phyloP scores from a whole-genome alignment of 2,797 vertebrate genomes.

The Myotis findleyi region DNA sequence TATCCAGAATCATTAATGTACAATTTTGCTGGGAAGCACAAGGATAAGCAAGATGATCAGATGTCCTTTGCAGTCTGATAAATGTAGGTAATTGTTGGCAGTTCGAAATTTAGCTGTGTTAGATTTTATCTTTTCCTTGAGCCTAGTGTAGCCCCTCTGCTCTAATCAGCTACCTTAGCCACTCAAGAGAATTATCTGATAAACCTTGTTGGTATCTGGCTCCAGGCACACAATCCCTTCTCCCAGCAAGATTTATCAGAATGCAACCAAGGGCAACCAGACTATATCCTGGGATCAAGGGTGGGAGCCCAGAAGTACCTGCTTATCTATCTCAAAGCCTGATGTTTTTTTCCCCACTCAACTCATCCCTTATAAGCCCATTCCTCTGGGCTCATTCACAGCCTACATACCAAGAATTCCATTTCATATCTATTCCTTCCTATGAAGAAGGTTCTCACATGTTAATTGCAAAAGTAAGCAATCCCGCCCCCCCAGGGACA shows the following conservation, averaged over 20 bases:
- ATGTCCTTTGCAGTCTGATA: constrained; percentile 43
- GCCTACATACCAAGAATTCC: background rate
- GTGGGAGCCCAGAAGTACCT: background rate
- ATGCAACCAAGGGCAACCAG: background rate
- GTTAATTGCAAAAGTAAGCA: background rate
- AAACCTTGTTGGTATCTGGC: background rate
- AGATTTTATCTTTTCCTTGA: constrained; percentile 18
- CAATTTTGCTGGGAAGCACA: constrained; percentile 13
- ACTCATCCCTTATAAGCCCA: background rate
- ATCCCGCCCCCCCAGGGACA: background rate
- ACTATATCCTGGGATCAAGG: background rate
- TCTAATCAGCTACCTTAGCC: background rate
- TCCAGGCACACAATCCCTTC: background rate
- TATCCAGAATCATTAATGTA: background rate
- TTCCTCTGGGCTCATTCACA: background rate
- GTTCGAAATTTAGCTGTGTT: background rate
- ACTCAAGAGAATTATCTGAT: background rate
- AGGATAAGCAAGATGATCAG: constrained; percentile 18
- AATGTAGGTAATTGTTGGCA: constrained; percentile 8
- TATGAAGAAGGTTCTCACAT: background rate
- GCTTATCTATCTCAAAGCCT: background rate
- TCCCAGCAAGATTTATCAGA: background rate
- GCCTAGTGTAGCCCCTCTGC: background rate
- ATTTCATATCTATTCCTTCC: background rate
- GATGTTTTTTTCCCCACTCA: background rate